These are phyloP conservation scores for Kradibia gibbosae DNA, from an alignment of 1,140 invertebrate genomes.

Conservation along the genomic window DNA sequence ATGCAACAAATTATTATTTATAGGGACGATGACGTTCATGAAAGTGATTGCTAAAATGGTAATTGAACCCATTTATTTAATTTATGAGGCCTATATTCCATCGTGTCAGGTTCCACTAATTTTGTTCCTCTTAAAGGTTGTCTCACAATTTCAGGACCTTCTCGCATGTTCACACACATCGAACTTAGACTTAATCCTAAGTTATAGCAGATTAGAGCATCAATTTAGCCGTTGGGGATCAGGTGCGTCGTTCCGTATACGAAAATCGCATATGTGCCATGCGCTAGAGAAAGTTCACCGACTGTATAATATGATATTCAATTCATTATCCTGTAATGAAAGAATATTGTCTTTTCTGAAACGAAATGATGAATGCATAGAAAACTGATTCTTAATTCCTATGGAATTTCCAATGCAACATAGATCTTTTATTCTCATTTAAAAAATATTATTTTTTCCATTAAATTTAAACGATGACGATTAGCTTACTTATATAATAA, in stretches of 20 bases:
- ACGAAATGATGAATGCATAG: not conserved
- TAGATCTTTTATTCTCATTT: no score
- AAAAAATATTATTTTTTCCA: no score
- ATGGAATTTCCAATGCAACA: no score
- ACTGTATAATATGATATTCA: constrained; percentile 38
- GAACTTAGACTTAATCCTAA: constrained; percentile 67
- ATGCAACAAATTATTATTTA: not conserved
- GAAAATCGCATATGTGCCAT: constrained; percentile 4
- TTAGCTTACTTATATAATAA: no score
- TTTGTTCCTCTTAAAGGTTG: constrained; percentile 36
- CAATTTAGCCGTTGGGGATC: constrained; percentile 68
- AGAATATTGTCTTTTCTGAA: constrained; percentile 8
- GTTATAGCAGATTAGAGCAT: constrained; percentile 70
- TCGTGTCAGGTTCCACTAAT: constrained; percentile 23
- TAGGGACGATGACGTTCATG: not conserved
- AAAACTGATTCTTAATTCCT: not conserved
- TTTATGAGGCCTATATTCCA: not conserved
- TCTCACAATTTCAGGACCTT: constrained; percentile 8
- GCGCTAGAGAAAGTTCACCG: not conserved
- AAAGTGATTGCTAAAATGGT: constrained; percentile 3
- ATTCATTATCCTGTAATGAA: constrained; percentile 38
- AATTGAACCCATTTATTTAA: constrained; percentile 28
- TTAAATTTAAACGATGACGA: no score
- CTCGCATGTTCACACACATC: constrained; percentile 54
- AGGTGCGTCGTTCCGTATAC: constrained; percentile 59